A percentile compares a stretch with the other conserved stretches of the same genome.
These are phyloP conservation scores for Tachyglossus aculeatus DNA, from an alignment of 2,797 vertebrate genomes.

Conservation along the genomic window DNA sequence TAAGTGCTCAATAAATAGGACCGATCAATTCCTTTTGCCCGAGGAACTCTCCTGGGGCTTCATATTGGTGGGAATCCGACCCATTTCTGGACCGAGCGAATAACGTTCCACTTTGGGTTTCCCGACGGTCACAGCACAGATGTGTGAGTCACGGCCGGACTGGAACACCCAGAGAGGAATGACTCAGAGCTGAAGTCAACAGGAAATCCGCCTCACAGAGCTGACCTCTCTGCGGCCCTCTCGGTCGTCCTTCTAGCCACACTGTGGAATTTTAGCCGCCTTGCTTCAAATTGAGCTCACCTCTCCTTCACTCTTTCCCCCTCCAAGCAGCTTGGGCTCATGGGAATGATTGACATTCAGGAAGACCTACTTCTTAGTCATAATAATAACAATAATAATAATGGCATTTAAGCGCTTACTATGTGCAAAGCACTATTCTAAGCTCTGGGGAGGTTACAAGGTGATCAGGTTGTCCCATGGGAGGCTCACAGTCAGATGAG, in stretches of 20 bases:
- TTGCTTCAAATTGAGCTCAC: neutral
- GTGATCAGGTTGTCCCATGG: no score
- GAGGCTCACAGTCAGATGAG: no score
- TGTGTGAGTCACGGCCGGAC: neutral
- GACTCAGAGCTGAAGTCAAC: neutral
- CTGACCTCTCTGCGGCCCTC: neutral
- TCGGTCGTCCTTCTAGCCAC: neutral
- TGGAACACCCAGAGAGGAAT: neutral
- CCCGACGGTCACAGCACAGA: neutral
- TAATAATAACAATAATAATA: no score
- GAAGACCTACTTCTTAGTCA: neutral
- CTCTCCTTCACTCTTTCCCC: rapidly evolving
- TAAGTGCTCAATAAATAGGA: no score
- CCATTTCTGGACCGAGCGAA: slow-evolving; percentile 9
- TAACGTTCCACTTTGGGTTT: neutral
- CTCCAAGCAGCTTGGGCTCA: neutral
- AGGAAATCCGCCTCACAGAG: neutral
- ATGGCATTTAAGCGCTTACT: no score
- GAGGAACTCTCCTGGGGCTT: no score
- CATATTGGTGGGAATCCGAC: no score
- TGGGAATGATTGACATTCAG: neutral
- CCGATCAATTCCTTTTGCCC: no score
- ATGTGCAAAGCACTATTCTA: no score
- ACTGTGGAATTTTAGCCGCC: neutral
- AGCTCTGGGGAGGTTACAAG: no score